Evolutionary conservation across 2,797 vertebrate species (phyloP), one percentile per base, ranked within the genome.

Genomic region (Pipistrellus nathusii): DNA sequence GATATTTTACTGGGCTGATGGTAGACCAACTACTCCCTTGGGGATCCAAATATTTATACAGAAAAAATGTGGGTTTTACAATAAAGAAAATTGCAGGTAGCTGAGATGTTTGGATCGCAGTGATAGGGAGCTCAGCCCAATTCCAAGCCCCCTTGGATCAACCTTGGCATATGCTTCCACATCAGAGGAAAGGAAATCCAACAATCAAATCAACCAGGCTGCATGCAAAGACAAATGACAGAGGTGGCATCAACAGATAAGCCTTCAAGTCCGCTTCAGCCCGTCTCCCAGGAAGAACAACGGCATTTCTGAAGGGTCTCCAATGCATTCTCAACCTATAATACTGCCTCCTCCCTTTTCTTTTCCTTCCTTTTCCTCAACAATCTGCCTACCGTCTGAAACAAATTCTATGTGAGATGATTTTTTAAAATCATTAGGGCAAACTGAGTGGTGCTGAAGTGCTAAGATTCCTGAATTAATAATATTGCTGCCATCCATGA

Each of bases 401-500:
- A 35, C 17, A 81, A 71, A 87, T 68, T 92, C 75, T 23, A 64
- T 14, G 25, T 46, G n/a, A 84, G 86, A 69, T n/a, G 15, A 48
- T 71, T 69, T 84, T 84, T 81, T 46, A 57, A 27, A 78, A 46
- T 71, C 85, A 90, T 92, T 95, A 94, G 62, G 48, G 85, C 64
- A 81, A 80, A 85, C 85, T 38, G 59, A 94, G 15, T 3, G 2
- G 32, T 0, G 0, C 48, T 66, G 8, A 72, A 96, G 64, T 77
- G 51, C 82, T 96, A 72, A 82, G 77, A 89, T 95, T 94, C 94
- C 96, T 92, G 95, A 95, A 95, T 95, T 95, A 93, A 84, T 87
- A 92, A 95, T 78, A 80, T 88, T 85, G 95, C 94, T 98, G 96
- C 94, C 95, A 95, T 97, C 93, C 90, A 6, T 75, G 91, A 95